Evolutionary conservation across 2,888 invertebrate genomes (phyloP), one percentile per base, ranked within the genome.

Genomic region (Chirona hameri): DNA sequence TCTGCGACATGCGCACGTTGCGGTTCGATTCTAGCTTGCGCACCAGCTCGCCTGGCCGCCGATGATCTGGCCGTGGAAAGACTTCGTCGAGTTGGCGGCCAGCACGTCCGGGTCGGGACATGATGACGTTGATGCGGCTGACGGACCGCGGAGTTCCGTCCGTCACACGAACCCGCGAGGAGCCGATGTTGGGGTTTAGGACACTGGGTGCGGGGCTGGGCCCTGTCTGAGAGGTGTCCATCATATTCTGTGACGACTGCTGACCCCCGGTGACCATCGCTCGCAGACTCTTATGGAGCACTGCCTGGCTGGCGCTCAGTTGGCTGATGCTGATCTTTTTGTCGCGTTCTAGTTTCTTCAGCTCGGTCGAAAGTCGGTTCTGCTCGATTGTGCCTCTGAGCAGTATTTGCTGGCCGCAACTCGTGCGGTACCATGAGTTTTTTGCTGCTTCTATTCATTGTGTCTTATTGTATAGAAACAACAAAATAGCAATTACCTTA

Each of bases 31-130:
- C n/a, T 27, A 65, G 27, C 65, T 65, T 65, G 65, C 65, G 65
- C 65, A n/a, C n/a, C n/a, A 24, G 27, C 27, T 65, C 65, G 65
- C 65, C 65, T 65, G 65, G 65, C 65, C 65, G 27, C 65, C 27
- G 65, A 65, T 65, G 65, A 65, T 65, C 65, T 65, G 65, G 65
- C 65, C 65, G 65, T 65, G n/a, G 65, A 65, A 65, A 12, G 65
- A 65, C 27, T 65, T 65, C 27, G 65, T 65, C n/a, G 65, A 65
- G n/a, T 10, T 1, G 1, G 27, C 9, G n/a, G 65, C 65, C 65
- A 65, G 65, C 9, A 65, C 27, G 65, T 65, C 65, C 12, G 65
- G 65, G 65, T 65, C 65, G n/a, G n/a, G 65, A 4, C n/a, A 1
- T 65, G 65, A 10, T 24, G 65, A 65, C 27, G 65, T n/a, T 65